phyloP scores from a whole-genome alignment of 2,888 invertebrate genomes.

The Lepidochitona cinerea region DNA sequence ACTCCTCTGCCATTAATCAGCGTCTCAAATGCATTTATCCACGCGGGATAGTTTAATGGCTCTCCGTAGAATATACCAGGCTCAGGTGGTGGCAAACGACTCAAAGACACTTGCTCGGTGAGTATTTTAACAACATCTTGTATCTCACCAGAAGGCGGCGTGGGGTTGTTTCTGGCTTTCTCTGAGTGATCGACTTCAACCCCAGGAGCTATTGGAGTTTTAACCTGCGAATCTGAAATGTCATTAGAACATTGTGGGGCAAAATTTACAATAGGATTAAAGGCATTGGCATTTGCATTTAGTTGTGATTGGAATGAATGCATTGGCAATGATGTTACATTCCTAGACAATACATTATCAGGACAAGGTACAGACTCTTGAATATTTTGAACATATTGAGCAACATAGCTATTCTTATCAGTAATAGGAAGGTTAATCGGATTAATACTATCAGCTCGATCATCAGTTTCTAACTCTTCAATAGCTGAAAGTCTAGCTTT shows the following conservation, averaged over 20 bases:
- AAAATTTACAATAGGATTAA: not conserved
- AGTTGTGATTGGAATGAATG: not conserved
- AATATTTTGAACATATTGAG: not conserved
- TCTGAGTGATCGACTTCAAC: no score
- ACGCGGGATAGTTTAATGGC: constrained; percentile 24
- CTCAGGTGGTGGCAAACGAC: constrained; percentile 18
- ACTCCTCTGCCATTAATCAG: constrained; percentile 27
- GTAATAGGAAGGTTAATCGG: not conserved
- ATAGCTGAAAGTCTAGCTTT: not conserved
- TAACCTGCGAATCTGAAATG: not conserved
- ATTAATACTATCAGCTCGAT: not conserved
- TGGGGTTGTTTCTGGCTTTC: not conserved
- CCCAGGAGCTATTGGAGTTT: no score
- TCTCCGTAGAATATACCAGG: constrained; percentile 25
- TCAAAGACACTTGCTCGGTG: not conserved
- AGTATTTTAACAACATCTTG: not conserved
- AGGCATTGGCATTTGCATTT: not conserved
- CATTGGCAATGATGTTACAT: no score
- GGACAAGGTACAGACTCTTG: no score
- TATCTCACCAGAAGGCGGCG: not conserved
- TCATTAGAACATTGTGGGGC: not conserved
- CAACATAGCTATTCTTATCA: not conserved
- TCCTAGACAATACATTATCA: no score
- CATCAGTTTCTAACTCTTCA: not conserved
- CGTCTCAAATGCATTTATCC: constrained; percentile 32